Evolutionary conservation across 37 sponge, comb jelly and placozoan species (phyloP).

Genomic region (Chondrilla cf. caribensis): DNA sequence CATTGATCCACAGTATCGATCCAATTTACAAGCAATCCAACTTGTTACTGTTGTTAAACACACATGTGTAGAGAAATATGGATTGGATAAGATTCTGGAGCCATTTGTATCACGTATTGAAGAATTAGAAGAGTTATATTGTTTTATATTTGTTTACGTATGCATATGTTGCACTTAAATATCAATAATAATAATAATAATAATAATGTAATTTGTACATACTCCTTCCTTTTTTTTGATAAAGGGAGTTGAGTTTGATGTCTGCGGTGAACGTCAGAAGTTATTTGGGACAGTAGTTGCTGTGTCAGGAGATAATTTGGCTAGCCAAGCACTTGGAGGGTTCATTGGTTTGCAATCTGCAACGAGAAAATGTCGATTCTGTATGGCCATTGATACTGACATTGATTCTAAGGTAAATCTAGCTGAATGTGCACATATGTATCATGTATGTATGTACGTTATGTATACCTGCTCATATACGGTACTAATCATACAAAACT

Average conservation of each 20-base stretch:
- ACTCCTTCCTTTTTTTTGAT: neutral
- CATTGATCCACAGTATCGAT: conserved; percentile 34
- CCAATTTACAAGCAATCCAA: conserved; percentile 29
- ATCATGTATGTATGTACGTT: no score
- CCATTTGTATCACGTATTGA: conserved; percentile 24
- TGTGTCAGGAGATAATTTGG: conserved; percentile 51
- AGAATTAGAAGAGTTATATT: neutral
- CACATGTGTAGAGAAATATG: conserved; percentile 23
- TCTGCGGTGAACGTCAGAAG: neutral
- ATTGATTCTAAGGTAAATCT: conserved; percentile 41
- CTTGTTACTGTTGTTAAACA: conserved; percentile 30
- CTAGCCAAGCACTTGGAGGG: conserved; percentile 33
- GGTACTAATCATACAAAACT: no score
- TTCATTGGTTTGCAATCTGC: conserved; percentile 38
- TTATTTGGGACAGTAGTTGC: conserved; percentile 38
- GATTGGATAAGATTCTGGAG: conserved; percentile 31
- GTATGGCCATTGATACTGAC: conserved; percentile 38
- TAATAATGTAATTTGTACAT: neutral
- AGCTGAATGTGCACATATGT: no score
- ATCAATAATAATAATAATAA: no score
- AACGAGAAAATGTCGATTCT: conserved; percentile 36
- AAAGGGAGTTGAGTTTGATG: conserved; percentile 26
- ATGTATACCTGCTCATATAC: no score
- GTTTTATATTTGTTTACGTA: neutral
- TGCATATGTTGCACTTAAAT: neutral